These are phyloP conservation scores for Drosophila pallidifrons DNA, from an alignment of 1,140 invertebrate species.

Conservation along the genomic window DNA sequence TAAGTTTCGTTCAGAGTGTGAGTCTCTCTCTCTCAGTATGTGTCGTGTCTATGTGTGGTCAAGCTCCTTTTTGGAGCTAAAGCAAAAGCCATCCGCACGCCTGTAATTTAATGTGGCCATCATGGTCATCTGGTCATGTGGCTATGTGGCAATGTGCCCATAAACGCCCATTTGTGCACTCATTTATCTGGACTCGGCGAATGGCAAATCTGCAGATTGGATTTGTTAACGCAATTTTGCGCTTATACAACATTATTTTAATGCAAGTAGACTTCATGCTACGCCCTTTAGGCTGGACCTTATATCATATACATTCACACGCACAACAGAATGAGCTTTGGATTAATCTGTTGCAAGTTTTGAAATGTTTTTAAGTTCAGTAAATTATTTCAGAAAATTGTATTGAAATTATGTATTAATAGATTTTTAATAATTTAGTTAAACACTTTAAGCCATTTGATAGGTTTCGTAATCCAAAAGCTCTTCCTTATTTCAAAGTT, in stretches of 20 bases:
- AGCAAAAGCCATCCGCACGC: constrained; percentile 55
- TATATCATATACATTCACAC: constrained; percentile 22
- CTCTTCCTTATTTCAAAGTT: no score
- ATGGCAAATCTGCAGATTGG: constrained; percentile 32
- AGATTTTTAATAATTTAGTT: no score
- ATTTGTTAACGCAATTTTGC: constrained; percentile 53
- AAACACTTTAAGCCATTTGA: no score
- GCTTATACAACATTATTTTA: constrained; percentile 51
- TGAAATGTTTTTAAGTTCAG: no score
- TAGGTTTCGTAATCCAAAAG: no score
- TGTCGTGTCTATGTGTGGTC: constrained; percentile 1
- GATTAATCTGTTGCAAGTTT: no score
- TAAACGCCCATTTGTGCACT: constrained; percentile 39
- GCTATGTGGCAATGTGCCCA: constrained; percentile 25
- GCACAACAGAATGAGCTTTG: no score
- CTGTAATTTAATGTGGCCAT: constrained; percentile 75
- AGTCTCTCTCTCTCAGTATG: not conserved
- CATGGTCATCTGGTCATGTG: constrained; percentile 16
- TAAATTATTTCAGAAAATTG: no score
- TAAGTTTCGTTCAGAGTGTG: constrained; percentile 4
- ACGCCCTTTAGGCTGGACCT: constrained; percentile 35
- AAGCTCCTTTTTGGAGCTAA: constrained; percentile 54
- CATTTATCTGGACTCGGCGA: constrained; percentile 21
- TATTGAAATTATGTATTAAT: no score
- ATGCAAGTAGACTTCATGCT: constrained; percentile 30